Base-by-base conservation (phyloP, 1,140 invertebrate genomes). In the Drosophila kikkawai region DNA sequence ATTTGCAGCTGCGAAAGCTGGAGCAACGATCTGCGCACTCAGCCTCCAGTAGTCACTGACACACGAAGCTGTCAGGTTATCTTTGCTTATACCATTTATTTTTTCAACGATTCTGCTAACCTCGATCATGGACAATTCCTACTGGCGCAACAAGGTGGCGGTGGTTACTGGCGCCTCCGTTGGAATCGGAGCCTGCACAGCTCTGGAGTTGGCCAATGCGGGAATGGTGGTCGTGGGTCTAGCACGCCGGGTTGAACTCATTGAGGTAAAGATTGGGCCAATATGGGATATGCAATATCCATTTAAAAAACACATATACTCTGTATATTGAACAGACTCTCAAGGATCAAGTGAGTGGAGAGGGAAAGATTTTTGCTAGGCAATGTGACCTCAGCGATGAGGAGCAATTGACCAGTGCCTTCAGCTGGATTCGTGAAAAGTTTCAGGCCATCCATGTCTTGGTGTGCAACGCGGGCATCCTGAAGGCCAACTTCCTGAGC, bases 131-230 rank as follows among this genome's bases (percentile, higher is more conserved):
- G 94, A 95, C 29, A 58, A 41, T 1, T 91, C 76, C 45, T 80
- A 94, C 17, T 96, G 95, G 95, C 75, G 74, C 34, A 94, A 95
- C 48, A 94, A 94, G 70, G 94, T 96, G 36, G 95, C 95, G 2
- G 92, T 96, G 19, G 94, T 96, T 0, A 96, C 95, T 1, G 95
- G 95, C 34, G 95, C 95, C 4, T 95, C 95, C n/a, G 92, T 92
- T 15, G 95, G 95, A 3, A 96, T 96, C 37, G 95, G 95, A 5
- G 94, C 94, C 7, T 83, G 85, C 50, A 93, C 91, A 58, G 93
- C 90, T 13, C 47, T 92, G 55, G 61, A 76, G 3, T 86, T 95
- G 47, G 93, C 94, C 17, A 92, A 94, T 68, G 77, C 93, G 8
- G 95, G 95, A 8, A 94, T 96, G 93, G 37, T 93, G 56, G 95